These are phyloP conservation scores for Galerucella pusilla DNA, from an alignment of 2,888 invertebrate species.

Conservation along the genomic window DNA sequence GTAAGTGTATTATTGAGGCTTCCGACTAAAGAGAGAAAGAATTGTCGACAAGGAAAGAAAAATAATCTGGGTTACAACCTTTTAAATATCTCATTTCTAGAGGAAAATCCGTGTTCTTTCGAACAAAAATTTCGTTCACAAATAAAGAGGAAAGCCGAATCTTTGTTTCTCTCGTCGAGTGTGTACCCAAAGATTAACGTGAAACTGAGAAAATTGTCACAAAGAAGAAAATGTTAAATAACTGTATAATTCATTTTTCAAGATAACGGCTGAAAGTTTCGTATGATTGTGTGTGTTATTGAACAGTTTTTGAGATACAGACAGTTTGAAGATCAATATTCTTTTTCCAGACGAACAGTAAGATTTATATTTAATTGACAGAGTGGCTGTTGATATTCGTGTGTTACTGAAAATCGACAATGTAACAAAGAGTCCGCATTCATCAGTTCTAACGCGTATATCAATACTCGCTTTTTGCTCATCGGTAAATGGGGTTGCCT, in stretches of 20 bases:
- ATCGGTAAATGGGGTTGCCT: slow-evolving; percentile 31
- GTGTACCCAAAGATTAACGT: neutral
- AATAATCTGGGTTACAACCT: slow-evolving; percentile 36
- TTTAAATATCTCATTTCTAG: slow-evolving; percentile 33
- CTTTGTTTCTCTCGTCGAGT: neutral
- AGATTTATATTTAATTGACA: too few relatives aligned
- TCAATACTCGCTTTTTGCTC: neutral
- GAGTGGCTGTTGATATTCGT: too few relatives aligned
- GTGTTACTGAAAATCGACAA: neutral
- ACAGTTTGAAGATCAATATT: too few relatives aligned
- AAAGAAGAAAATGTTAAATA: too few relatives aligned
- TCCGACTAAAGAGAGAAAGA: slow-evolving; percentile 19
- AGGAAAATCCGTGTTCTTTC: slow-evolving; percentile 29
- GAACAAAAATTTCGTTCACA: slow-evolving; percentile 13
- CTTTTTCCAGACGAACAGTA: too few relatives aligned
- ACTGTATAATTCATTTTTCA: too few relatives aligned
- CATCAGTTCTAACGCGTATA: neutral
- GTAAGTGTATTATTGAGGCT: slow-evolving; percentile 29
- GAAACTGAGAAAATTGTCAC: neutral
- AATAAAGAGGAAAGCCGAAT: slow-evolving; percentile 17
- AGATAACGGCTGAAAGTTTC: too few relatives aligned
- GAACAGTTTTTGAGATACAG: too few relatives aligned
- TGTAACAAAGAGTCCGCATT: neutral
- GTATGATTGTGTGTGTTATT: too few relatives aligned
- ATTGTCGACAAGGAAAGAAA: slow-evolving; percentile 15